Evolutionary conservation across 2,888 invertebrate species (phyloP), one percentile per base, ranked within the genome.

Genomic region (Drosophila algonquin): DNA sequence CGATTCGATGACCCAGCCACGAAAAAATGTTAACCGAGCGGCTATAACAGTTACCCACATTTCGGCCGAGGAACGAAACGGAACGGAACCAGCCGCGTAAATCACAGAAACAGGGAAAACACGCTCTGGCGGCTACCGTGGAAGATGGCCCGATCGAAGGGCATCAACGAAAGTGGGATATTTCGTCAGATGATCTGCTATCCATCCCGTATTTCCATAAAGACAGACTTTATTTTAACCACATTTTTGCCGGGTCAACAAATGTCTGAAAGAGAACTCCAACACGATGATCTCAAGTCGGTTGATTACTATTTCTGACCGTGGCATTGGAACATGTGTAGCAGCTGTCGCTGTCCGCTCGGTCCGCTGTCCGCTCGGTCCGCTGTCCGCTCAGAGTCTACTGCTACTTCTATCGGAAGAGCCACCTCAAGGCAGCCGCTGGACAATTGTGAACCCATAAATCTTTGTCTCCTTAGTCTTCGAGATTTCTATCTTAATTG

Each of bases 401-500:
- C 62, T 69, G 80, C 59, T 75, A 74, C 62, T 69, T 82, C 59
- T 75, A 74, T 71, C 69, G 72, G 46, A 35, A 16, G 35, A 56
- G 40, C 64, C 54, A 65, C 83, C 83, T 85, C 75, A 69, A 73
- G 60, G 71, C 63, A 14, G 53, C 69, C 77, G 64, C 75, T 87
- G 74, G 63, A 73, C 82, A 89, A 81, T 85, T 89, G 80, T 79
- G 80, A 81, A 76, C 79, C 73, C 71, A 87, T 87, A 81, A 87
- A 87, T 87, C 89, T 82, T 77, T 75, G 85, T 81, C 87, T 87
- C 63, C 75, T 89, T 85, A 79, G 87, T 77, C 84, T 81, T 77
- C 46, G 58, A 80, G 87, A 88, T 88, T 78, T 80, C 76, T 89
- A 88, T 88, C 87, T 89, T 87, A 88, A 88, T 89, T 88, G 90